Evolutionary conservation across 2,888 invertebrate species (phyloP).

Genomic region (Noctua pronuba): DNA sequence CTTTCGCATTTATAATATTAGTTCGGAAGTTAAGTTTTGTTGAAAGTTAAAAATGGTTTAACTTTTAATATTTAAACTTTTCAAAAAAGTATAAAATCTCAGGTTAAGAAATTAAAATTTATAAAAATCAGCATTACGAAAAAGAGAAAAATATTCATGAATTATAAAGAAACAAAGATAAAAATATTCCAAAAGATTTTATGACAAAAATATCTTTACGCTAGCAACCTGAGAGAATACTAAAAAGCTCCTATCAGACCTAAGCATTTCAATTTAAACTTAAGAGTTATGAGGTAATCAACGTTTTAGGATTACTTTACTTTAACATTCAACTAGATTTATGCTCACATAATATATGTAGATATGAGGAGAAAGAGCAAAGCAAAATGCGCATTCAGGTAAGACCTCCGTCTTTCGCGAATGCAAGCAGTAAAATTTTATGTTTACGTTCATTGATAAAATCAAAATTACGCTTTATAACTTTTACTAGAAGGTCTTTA

Average conservation of each 20-base stretch:
- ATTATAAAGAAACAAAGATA: neutral
- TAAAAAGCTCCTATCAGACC: constrained; percentile 14
- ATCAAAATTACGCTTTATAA: constrained; percentile 40
- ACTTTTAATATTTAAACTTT: too few species aligned
- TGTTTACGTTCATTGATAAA: constrained; percentile 30
- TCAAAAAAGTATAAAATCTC: neutral
- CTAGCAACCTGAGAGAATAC: constrained; percentile 11
- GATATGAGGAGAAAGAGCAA: constrained; percentile 40
- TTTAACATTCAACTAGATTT: constrained; percentile 43
- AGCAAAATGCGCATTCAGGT: constrained; percentile 49
- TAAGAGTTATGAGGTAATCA: constrained; percentile 42
- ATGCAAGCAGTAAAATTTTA: constrained; percentile 55
- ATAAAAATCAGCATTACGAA: neutral
- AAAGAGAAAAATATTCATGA: neutral
- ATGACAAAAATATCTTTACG: neutral
- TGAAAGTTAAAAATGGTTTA: neutral
- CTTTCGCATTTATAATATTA: too few species aligned
- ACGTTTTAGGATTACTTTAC: constrained; percentile 45
- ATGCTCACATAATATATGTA: constrained; percentile 17
- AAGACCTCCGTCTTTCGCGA: constrained; percentile 35
- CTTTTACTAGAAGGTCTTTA: constrained; percentile 3
- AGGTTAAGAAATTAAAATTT: neutral
- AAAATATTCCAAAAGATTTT: neutral
- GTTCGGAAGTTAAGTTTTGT: too few species aligned
- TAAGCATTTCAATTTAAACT: constrained; percentile 32